Base-by-base conservation (phyloP, 2,113 vertebrate species). In the Phrynocephalus versicolor region DNA sequence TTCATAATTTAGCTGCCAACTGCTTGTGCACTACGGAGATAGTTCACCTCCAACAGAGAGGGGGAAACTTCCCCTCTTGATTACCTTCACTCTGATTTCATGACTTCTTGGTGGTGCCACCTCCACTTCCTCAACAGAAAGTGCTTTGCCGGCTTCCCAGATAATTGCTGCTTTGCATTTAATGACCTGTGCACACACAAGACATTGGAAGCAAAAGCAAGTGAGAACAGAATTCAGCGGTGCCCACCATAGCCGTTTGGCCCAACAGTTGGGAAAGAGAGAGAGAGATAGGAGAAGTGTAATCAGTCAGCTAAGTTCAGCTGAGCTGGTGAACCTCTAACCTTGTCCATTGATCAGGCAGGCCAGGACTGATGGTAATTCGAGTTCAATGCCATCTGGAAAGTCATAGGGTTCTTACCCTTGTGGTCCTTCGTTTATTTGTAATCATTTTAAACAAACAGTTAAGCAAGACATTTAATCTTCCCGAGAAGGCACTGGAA, bases 51-150 rank as follows among this genome's bases (percentile, higher is more conserved):
- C 2, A 81, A 25, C 1, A 14, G 30, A 69, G 37, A 27, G 27
- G 3, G 21, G 76, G 21, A 18, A 39, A 33, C 2, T 3, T 19
- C 21, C 6, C 19, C 6, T 19, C 27, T 81, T 69, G 8, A 27
- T 93, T 93, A 95, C 94, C 92, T 94, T 95, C 45, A 95, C 58
- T 16, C 93, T 91, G 71, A 96, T 91, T 94, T 96, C 96, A 33
- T 86, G 88, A n/a, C 90, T 85, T 45, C 88, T 94, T 13, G 94
- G 95, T 69, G 95, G 93, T 77, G 94, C 90, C 21, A 96, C 96
- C 67, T 96, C 95, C 23, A 96, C 62, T 83, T 96, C 95, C 89
- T 96, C 96, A 62, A 96, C 51, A 77, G 82, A 88, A 3, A 94
- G 88, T 2, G 92, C 80, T 67, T 94, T 92, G 30, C 84, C 90